phyloP scores from a whole-genome alignment of 2,113 vertebrate species.

The Pluvianellus socialis region DNA sequence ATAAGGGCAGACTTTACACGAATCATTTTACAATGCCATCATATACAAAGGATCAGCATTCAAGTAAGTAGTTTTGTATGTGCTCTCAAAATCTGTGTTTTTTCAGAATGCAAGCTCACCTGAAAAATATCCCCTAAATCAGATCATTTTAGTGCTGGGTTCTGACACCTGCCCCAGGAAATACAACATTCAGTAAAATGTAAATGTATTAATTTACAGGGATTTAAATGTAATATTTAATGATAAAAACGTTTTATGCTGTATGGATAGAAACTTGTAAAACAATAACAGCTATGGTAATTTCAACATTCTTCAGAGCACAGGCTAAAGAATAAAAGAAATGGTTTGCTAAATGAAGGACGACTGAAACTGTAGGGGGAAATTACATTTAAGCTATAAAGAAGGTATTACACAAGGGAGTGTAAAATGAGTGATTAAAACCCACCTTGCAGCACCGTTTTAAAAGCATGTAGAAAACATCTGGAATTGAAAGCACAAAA shows the following conservation, averaged over 20 bases:
- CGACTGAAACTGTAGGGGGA: neutral
- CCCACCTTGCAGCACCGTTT: neutral
- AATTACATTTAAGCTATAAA: neutral
- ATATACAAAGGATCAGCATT: neutral
- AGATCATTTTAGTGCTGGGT: neutral
- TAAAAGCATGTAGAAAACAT: neutral
- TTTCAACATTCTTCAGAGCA: slow-evolving; percentile 15
- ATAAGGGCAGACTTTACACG: neutral
- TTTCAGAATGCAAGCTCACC: neutral
- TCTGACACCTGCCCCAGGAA: neutral
- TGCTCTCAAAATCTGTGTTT: neutral
- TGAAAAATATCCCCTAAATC: neutral
- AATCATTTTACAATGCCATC: slow-evolving; percentile 20
- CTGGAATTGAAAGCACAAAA: neutral
- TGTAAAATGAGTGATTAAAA: slow-evolving; percentile 16
- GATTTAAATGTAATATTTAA: neutral
- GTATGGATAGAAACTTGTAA: neutral
- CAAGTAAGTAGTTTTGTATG: neutral
- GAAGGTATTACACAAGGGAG: neutral
- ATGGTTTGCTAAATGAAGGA: neutral
- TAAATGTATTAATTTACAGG: neutral
- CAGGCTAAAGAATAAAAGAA: neutral
- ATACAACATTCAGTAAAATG: neutral
- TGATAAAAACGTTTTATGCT: neutral
- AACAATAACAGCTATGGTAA: neutral